Conservation (phyloP, 2,113 vertebrate species). For the Thunnus thynnus region DNA sequence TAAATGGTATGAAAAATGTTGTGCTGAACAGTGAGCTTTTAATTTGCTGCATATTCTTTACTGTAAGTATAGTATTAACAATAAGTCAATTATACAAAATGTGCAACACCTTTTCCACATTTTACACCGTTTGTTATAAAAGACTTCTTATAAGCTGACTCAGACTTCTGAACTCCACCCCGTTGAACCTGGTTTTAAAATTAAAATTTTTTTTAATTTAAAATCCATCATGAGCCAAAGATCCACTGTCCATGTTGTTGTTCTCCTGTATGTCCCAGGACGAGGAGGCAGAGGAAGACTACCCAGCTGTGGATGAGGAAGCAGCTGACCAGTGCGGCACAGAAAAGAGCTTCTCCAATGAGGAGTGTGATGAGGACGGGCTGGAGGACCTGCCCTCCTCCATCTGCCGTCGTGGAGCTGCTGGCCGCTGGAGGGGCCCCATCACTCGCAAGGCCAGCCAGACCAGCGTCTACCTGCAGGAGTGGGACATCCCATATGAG, state of each 20-base stretch:
- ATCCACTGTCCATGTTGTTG: not conserved
- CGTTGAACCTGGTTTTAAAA: not conserved
- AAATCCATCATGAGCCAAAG: not conserved
- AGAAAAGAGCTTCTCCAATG: slow-evolving; percentile 54
- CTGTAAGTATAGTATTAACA: too few species aligned
- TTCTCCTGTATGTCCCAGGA: slow-evolving; percentile 1
- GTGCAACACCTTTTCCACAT: too few species aligned
- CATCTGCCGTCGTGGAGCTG: slow-evolving; percentile 56
- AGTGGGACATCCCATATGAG: slow-evolving; percentile 98
- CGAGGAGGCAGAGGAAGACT: slow-evolving; percentile 57
- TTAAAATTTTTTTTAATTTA: too few species aligned
- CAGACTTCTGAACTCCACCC: too few species aligned
- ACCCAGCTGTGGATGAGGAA: slow-evolving; percentile 70
- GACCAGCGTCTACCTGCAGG: slow-evolving; percentile 96
- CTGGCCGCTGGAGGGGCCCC: slow-evolving; percentile 84
- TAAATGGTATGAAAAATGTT: too few species aligned
- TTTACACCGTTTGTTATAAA: too few species aligned
- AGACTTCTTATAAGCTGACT: too few species aligned
- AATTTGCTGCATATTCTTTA: too few species aligned
- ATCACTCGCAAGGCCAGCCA: slow-evolving; percentile 94
- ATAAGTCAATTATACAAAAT: too few species aligned
- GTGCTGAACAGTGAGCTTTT: too few species aligned
- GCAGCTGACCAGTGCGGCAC: slow-evolving; percentile 77
- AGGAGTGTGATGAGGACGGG: slow-evolving; percentile 90
- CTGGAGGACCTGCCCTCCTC: slow-evolving; percentile 90